A percentile compares a stretch with the other conserved stretches of the same genome.
Evolutionary conservation across 2,113 vertebrate species (phyloP).

Genomic region (Cyprinodon tularosa): DNA sequence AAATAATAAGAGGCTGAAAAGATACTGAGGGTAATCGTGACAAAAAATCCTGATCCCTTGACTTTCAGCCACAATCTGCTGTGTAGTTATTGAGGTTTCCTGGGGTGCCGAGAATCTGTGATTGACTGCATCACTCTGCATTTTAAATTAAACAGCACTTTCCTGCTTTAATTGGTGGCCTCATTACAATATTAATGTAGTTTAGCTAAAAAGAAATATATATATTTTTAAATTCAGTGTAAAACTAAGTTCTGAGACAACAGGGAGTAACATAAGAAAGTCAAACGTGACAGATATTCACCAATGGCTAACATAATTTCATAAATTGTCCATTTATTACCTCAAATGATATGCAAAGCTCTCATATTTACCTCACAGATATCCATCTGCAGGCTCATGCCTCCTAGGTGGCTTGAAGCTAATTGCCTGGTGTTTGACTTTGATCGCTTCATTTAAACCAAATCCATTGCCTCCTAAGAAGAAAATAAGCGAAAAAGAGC

Average conservation of each 20-base stretch:
- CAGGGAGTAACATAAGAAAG: background rate
- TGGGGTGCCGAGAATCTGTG: conserved; percentile 39
- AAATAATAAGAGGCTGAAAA: conserved; percentile 29
- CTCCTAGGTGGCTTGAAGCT: conserved; percentile 33
- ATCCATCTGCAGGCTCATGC: conserved; percentile 26
- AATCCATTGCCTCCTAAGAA: background rate
- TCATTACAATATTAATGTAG: conserved; percentile 41
- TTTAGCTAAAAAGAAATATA: background rate
- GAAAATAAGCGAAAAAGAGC: too few species aligned
- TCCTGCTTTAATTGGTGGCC: conserved; percentile 36
- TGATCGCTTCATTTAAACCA: conserved; percentile 28
- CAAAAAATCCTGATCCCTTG: conserved; percentile 14
- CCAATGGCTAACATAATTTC: background rate
- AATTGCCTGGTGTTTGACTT: conserved; percentile 49
- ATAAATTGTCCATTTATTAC: background rate
- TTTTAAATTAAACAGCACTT: conserved; percentile 26
- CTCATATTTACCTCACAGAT: background rate
- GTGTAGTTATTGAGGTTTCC: conserved; percentile 20
- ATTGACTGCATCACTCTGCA: conserved; percentile 36
- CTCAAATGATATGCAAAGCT: background rate
- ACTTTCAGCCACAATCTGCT: conserved; percentile 23
- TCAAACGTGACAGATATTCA: background rate
- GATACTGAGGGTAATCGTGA: conserved; percentile 29
- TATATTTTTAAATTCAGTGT: background rate
- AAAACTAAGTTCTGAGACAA: background rate